Conservation (phyloP, 2,888 invertebrate species). For the Limnephilus auricula region DNA sequence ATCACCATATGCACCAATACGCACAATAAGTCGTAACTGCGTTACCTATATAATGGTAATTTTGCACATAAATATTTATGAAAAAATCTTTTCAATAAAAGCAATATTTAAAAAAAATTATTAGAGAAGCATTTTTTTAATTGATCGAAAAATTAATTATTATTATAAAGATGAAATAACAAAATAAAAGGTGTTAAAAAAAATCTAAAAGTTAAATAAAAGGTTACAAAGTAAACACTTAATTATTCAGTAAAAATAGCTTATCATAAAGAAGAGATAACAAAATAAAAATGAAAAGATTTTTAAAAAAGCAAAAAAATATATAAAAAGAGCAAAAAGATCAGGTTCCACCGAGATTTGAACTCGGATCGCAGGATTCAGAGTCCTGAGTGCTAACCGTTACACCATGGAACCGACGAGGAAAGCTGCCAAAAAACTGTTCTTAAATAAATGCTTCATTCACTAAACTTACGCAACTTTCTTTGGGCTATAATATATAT, state of each 20-base stretch:
- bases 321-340: neutral
- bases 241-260: neutral
- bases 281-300: neutral
- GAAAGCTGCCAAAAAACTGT: neutral
- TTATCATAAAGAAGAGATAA: neutral
- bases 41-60: too few species aligned
- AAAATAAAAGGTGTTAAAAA: too few species aligned
- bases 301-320: neutral
- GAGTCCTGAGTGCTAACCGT: slow-evolving; percentile 82
- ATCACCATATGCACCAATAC: too few species aligned
- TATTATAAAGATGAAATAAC: too few species aligned
- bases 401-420: slow-evolving; percentile 79
- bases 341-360: slow-evolving; percentile 80
- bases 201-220: too few species aligned
- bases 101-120: neutral
- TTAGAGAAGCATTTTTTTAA: too few species aligned
- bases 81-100: neutral
- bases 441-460: neutral
- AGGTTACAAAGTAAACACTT: too few species aligned
- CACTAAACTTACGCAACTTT: neutral
- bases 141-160: too few species aligned
- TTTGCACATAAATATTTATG: too few species aligned
- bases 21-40: too few species aligned
- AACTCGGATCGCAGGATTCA: slow-evolving; percentile 81
- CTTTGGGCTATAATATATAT: too few species aligned